Conservation (phyloP, 2,797 vertebrate genomes). For the Gymnodraco acuticeps region DNA sequence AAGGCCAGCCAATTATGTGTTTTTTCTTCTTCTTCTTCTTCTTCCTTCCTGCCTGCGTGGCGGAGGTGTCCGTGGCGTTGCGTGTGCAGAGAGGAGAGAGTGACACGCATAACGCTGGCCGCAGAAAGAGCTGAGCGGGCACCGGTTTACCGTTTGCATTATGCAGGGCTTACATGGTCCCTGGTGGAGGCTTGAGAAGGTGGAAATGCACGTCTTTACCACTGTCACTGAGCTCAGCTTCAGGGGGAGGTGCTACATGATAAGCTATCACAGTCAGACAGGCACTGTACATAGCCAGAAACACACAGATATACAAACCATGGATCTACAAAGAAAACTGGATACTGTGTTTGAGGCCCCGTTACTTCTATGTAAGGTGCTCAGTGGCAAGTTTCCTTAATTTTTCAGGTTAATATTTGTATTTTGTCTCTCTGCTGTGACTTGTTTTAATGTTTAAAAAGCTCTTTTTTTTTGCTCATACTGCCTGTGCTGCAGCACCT, state of each 20-base stretch:
- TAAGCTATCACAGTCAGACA: constrained; percentile 34
- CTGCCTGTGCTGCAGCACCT: too few species aligned
- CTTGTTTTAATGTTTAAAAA: too few species aligned
- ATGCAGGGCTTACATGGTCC: constrained; percentile 84
- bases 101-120: constrained; percentile 56
- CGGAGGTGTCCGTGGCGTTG: constrained; percentile 70
- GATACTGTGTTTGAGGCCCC: too few species aligned
- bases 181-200: constrained; percentile 68
- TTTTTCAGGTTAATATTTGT: too few species aligned
- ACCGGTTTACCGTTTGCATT: constrained; percentile 87
- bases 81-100: constrained; percentile 53
- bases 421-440: too few species aligned
- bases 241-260: constrained; percentile 30
- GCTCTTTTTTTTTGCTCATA: too few species aligned
- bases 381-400: too few species aligned
- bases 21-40: constrained; percentile 11
- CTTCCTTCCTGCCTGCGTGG: constrained; percentile 31
- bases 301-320: constrained; percentile 16
- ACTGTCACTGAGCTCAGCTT: constrained; percentile 23
- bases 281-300: not conserved
- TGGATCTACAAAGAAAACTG: not conserved
- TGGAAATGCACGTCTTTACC: constrained; percentile 57
- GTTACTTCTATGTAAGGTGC: too few species aligned
- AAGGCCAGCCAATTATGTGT: constrained; percentile 55
- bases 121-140: constrained; percentile 84